phyloP scores from a whole-genome alignment of 2,797 vertebrate genomes.

The Lepus oiostolus region DNA sequence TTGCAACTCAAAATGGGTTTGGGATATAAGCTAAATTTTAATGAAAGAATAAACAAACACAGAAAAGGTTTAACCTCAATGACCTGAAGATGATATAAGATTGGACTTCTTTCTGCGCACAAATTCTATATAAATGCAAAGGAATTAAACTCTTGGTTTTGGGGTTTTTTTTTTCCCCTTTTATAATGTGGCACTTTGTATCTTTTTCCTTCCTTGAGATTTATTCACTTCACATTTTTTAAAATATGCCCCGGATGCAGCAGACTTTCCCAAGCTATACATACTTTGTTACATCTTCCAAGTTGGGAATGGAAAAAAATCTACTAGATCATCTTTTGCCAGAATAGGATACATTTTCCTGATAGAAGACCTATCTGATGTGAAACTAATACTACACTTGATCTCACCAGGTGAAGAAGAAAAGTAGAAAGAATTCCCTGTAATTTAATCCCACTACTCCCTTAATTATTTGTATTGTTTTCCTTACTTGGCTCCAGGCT shows the following conservation, averaged over 20 bases:
- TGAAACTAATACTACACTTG: constrained; percentile 82
- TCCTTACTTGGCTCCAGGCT: constrained; percentile 72
- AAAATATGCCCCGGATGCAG: constrained; percentile 4
- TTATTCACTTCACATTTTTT: constrained; percentile 55
- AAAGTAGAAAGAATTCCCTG: constrained; percentile 85
- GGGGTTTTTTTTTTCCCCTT: background rate
- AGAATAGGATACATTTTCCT: constrained; percentile 81
- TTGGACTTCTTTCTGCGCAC: constrained; percentile 9
- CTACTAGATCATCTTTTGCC: constrained; percentile 81
- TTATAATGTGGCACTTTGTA: constrained; percentile 4
- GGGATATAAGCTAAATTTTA: constrained; percentile 48
- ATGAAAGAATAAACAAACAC: constrained; percentile 31
- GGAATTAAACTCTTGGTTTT: background rate
- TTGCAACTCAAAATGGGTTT: constrained; percentile 52
- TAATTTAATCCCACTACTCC: constrained; percentile 82
- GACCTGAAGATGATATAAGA: background rate
- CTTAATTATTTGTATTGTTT: constrained; percentile 85
- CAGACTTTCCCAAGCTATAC: constrained; percentile 66
- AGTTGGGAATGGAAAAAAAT: constrained; percentile 80
- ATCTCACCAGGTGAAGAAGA: constrained; percentile 80
- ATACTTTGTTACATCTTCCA: constrained; percentile 77
- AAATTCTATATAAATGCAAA: constrained; percentile 51
- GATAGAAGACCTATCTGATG: constrained; percentile 82
- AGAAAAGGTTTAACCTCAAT: constrained; percentile 29
- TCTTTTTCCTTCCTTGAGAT: constrained; percentile 44